Base-by-base conservation (phyloP, 2,113 vertebrate species). In the Grus americana region DNA sequence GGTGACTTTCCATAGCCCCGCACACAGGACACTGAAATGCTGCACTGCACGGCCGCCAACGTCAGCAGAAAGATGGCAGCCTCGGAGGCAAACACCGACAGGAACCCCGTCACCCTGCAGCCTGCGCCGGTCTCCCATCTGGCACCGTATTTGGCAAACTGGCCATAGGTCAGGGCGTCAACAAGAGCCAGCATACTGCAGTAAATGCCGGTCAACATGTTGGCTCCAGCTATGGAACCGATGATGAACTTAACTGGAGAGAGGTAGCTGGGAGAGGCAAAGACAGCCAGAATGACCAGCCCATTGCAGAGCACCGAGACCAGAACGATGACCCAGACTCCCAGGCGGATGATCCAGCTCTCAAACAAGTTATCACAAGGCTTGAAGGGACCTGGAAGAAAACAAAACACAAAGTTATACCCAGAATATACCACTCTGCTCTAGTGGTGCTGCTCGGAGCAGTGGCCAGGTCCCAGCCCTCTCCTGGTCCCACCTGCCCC, bases 321-420 rank as follows among this genome's bases (percentile, higher is more conserved):
- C 79, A 99, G 90, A 16, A 98, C 95, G 18, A 99, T 98, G 95
- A 97, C 95, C 99, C 99, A 99, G 93, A 99, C 97, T 5, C 99
- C 99, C 73, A 99, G 97, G 65, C 99, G 99, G 75, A 99, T 97
- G 86, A 99, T 96, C 99, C 99, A 99, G 97, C 99, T 99, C 96
- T 99, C 99, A 79, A 99, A 97, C 78, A 99, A 98, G 46, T 99
- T 98, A 85, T 99, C 98, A 5, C 99, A 99, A 34, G 99, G 99
- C 96, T 99, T 99, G 98, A 99, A 99, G 49, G 99, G 99, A 97
- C 99, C 99, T 99, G 98, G 30, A 85, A 96, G 86, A 90, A 78
- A 94, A 59, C 22, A 79, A 97, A 55, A 4, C 44, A 5, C 27
- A 9, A 50, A 26, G 91, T 89, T 65, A 97, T 47, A 24, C 8